A percentile compares a stretch with the other conserved stretches of the same genome.
Conservation (phyloP, 1,140 invertebrate genomes). For the Orchesella cincta region DNA sequence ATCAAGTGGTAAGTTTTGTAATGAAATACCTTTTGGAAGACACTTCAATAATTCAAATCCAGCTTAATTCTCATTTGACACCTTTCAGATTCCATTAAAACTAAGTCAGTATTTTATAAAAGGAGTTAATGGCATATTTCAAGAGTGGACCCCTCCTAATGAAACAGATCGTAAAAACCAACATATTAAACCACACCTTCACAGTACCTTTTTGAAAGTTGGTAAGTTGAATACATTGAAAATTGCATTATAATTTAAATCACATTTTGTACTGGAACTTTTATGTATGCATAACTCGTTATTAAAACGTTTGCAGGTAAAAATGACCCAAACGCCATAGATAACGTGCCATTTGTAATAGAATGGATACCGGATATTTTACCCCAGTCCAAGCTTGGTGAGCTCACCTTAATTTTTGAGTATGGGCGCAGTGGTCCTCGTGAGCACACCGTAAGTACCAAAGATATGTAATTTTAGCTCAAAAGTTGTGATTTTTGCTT, state of each 20-base stretch:
- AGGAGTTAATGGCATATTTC: conserved; percentile 68
- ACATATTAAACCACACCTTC: conserved; percentile 66
- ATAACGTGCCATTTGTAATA: conserved; percentile 71
- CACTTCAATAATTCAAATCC: too few species aligned
- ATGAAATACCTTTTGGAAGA: too few species aligned
- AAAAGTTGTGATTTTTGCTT: too few species aligned
- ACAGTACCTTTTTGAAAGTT: conserved; percentile 73
- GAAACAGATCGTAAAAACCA: conserved; percentile 62
- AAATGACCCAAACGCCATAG: conserved; percentile 62
- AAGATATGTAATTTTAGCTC: too few species aligned
- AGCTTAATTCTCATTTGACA: too few species aligned
- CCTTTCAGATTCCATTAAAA: conserved; percentile 67
- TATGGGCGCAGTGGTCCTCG: conserved; percentile 60
- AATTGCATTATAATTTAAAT: too few species aligned
- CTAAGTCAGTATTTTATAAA: conserved; percentile 69
- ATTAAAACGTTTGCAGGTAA: too few species aligned
- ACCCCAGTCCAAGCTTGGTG: conserved; percentile 69
- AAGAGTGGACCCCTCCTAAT: conserved; percentile 61
- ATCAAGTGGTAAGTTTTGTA: conserved; percentile 62
- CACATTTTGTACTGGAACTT: conserved; percentile 36
- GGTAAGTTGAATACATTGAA: too few species aligned
- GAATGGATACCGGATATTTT: conserved; percentile 77
- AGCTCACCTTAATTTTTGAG: conserved; percentile 68
- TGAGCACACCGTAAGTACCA: not conserved
- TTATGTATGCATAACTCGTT: conserved; percentile 37